phyloP scores from a whole-genome alignment of 2,797 vertebrate genomes.

The Lagorchestes hirsutus region DNA sequence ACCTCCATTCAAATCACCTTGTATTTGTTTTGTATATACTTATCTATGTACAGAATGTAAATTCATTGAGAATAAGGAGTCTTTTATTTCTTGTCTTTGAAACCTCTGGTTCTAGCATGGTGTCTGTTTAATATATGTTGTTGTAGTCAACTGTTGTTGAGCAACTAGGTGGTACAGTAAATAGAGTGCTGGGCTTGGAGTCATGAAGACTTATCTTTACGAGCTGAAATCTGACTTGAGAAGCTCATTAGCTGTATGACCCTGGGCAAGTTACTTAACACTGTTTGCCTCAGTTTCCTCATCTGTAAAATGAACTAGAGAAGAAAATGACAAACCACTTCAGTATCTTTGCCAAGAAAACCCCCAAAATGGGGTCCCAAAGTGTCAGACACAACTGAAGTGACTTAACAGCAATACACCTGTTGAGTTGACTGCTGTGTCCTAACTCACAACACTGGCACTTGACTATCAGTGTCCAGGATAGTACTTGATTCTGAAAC shows the following conservation, averaged over 20 bases:
- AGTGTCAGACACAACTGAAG: background rate
- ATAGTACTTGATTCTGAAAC: background rate
- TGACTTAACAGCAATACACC: background rate
- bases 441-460: background rate
- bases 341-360: background rate
- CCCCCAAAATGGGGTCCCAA: background rate
- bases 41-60: background rate
- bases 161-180: background rate
- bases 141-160: background rate
- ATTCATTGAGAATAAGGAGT: background rate
- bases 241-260: background rate
- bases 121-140: background rate
- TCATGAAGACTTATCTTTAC: background rate
- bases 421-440: background rate
- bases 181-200: background rate
- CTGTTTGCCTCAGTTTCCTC: background rate
- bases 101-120: background rate
- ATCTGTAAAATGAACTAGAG: background rate
- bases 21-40: background rate
- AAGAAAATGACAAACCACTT: background rate
- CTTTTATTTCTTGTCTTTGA: background rate
- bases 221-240: background rate
- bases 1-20: background rate
- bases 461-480: background rate
- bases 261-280: background rate